These are phyloP conservation scores for Leptinotarsa tumamoca DNA, from an alignment of 2,888 invertebrate genomes.

Conservation along the genomic window DNA sequence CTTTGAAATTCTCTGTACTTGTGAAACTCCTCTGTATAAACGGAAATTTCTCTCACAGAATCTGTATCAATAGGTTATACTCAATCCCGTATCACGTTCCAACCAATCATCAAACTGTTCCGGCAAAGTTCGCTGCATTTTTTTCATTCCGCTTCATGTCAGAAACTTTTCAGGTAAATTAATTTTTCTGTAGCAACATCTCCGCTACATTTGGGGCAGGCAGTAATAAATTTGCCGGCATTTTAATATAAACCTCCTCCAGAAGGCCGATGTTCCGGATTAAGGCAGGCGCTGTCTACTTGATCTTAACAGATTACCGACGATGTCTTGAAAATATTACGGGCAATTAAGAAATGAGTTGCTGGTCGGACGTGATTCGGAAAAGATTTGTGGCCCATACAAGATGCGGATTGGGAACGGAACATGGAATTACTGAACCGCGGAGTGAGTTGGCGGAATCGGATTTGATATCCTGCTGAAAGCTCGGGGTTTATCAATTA, in stretches of 20 bases:
- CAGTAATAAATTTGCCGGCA: conserved; percentile 42
- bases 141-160: conserved; percentile 14
- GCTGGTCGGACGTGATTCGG: conserved; percentile 48
- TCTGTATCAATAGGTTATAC: neutral
- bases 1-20: too few relatives aligned
- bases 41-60: too few relatives aligned
- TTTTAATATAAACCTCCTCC: conserved; percentile 46
- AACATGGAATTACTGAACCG: conserved; percentile 17
- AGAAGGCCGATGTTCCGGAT: conserved; percentile 37
- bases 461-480: neutral
- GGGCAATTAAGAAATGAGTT: conserved; percentile 51
- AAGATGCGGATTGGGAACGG: conserved; percentile 23
- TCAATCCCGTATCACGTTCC: neutral
- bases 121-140: conserved; percentile 2
- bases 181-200: conserved; percentile 29
- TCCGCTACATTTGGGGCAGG: conserved; percentile 29
- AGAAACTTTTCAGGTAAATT: conserved; percentile 24
- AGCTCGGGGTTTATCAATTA: neutral
- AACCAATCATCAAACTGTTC: neutral
- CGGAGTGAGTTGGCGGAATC: neutral
- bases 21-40: too few relatives aligned
- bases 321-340: conserved; percentile 49
- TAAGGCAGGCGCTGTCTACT: conserved; percentile 42
- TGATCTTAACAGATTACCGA: conserved; percentile 50
- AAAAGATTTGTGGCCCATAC: conserved; percentile 47